Conservation (phyloP, 1,140 invertebrate genomes). For the Tetramorium simillimum region DNA sequence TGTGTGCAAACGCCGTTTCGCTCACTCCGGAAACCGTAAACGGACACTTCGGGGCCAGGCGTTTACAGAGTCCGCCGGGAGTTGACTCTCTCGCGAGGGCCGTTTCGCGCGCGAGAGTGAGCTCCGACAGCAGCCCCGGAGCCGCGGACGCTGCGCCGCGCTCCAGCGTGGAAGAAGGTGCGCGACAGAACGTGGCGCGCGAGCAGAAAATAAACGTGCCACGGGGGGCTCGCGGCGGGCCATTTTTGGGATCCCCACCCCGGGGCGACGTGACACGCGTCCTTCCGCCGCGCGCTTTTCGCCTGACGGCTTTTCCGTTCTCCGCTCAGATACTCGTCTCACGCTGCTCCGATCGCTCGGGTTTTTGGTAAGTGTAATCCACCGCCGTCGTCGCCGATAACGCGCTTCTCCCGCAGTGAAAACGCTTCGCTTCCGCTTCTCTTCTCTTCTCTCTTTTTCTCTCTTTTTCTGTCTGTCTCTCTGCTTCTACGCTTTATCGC, state of each 20-base stretch:
- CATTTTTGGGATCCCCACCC: conserved; percentile 86
- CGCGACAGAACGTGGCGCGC: conserved; percentile 25
- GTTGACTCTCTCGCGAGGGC: neutral
- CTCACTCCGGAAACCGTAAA: neutral
- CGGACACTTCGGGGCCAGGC: neutral
- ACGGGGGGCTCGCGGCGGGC: conserved; percentile 76
- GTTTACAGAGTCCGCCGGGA: neutral
- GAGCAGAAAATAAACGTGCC: conserved; percentile 77
- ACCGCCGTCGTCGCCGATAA: neutral
- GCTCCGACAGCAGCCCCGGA: neutral
- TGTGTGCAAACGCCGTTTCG: no score
- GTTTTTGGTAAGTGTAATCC: conserved; percentile 83
- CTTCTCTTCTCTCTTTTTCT: conserved; percentile 14
- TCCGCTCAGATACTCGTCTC: conserved; percentile 81
- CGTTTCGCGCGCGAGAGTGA: neutral
- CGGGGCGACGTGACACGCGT: conserved; percentile 26
- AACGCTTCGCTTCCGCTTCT: conserved; percentile 43
- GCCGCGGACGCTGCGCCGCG: neutral
- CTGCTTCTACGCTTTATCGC: conserved; percentile 7
- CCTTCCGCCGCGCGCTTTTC: conserved; percentile 28
- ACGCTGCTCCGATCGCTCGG: conserved; percentile 81
- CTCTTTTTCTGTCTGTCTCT: neutral
- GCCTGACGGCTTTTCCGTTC: conserved; percentile 41
- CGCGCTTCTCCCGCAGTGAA: conserved; percentile 23
- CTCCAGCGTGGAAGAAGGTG: conserved; percentile 17